phyloP scores from a whole-genome alignment of 1,140 invertebrate genomes.

The Brachionus asplanchnoidis region DNA sequence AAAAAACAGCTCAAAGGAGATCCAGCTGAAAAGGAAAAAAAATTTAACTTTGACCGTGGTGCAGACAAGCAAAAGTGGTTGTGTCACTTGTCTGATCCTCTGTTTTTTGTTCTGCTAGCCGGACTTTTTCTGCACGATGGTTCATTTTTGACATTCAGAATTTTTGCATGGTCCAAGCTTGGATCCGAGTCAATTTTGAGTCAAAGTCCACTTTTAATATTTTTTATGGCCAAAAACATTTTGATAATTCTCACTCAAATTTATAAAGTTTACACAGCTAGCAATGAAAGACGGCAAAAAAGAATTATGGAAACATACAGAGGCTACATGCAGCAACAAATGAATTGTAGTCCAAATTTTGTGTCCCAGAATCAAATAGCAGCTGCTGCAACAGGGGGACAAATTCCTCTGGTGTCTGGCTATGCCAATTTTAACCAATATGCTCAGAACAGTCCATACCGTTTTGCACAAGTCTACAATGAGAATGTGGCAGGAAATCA shows the following conservation, averaged over 20 bases:
- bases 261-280: slow-evolving; percentile 30
- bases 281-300: slow-evolving; percentile 9
- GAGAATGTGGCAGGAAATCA: background rate
- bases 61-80: background rate
- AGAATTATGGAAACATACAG: slow-evolving; percentile 32
- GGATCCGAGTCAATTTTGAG: background rate
- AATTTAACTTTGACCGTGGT: background rate
- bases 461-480: slow-evolving; percentile 19
- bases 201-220: background rate
- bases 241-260: slow-evolving; percentile 29
- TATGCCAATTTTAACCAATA: slow-evolving; percentile 37
- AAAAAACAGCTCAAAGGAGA: slow-evolving; percentile 18
- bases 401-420: background rate
- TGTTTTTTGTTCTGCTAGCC: slow-evolving; percentile 23
- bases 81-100: background rate
- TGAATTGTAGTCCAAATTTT: background rate
- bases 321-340: slow-evolving; percentile 16
- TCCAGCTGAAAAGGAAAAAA: background rate
- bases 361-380: background rate
- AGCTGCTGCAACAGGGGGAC: slow-evolving; percentile 25
- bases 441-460: background rate
- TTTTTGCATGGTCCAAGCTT: background rate
- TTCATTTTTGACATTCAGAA: slow-evolving; percentile 29
- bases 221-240: slow-evolving; percentile 38
- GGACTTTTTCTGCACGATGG: slow-evolving; percentile 29